Evolutionary conservation across 2,888 invertebrate genomes (phyloP).

Genomic region (Fabriciana adippe): DNA sequence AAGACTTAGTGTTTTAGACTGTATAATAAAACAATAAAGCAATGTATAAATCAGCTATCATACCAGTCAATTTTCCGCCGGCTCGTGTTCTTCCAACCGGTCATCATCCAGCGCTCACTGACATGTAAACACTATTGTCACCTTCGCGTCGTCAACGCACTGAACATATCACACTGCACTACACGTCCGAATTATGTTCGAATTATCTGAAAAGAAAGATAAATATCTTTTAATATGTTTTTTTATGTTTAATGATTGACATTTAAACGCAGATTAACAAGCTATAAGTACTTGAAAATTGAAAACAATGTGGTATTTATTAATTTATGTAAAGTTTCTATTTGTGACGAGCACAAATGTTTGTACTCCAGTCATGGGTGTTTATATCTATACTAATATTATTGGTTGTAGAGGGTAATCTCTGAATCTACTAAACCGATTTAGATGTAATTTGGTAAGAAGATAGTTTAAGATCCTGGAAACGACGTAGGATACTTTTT

Average conservation of each 20-base stretch:
- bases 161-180: constrained; percentile 63
- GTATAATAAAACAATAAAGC: not conserved
- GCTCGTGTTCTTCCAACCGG: constrained; percentile 64
- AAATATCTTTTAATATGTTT: no score
- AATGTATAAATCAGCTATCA: constrained; percentile 31
- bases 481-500: no score
- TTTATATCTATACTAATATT: no score
- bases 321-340: no score
- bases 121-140: constrained; percentile 69
- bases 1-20: not conserved
- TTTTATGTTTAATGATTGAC: not conserved
- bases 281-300: no score
- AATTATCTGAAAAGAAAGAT: constrained; percentile 30
- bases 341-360: no score
- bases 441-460: no score
- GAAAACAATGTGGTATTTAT: no score
- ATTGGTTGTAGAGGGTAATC: no score
- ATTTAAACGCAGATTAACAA: not conserved
- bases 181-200: constrained; percentile 37
- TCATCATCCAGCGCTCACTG: constrained; percentile 65
- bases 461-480: no score
- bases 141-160: constrained; percentile 61
- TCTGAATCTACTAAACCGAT: no score
- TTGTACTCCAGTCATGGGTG: no score
- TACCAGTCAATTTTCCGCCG: constrained; percentile 77